Evolutionary conservation across 2,888 invertebrate genomes (phyloP).

Genomic region (Camptogramma bilineatum): DNA sequence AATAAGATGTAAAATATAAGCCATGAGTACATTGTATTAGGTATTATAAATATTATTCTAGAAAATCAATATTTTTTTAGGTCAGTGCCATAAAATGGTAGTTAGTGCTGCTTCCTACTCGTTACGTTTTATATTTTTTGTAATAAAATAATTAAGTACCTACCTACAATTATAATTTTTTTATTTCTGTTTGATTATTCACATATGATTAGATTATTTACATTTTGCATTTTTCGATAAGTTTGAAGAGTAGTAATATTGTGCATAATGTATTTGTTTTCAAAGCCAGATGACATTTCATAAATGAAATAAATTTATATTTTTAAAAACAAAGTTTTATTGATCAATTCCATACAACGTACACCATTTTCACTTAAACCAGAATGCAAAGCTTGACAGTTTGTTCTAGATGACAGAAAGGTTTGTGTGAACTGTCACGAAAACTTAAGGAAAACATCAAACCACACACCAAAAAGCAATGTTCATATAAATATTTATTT

Average conservation of each 20-base stretch:
- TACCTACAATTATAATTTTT: neutral
- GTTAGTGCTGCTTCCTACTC: slow-evolving; percentile 35
- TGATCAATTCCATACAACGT: slow-evolving; percentile 69
- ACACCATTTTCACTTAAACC: slow-evolving; percentile 66
- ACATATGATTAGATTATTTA: neutral
- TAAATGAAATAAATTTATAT: slow-evolving; percentile 44
- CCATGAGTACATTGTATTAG: slow-evolving; percentile 10
- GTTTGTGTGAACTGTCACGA: neutral
- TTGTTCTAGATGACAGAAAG: slow-evolving; percentile 44
- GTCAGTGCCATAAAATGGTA: slow-evolving; percentile 36
- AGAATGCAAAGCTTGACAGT: slow-evolving; percentile 48
- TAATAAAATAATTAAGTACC: too few relatives aligned
- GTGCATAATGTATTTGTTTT: neutral
- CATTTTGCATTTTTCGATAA: neutral
- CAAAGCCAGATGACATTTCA: slow-evolving; percentile 2
- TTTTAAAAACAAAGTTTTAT: slow-evolving; percentile 63
- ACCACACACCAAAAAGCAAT: slow-evolving; percentile 18
- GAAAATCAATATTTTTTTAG: slow-evolving; percentile 14
- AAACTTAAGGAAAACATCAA: neutral
- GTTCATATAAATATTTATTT: neutral
- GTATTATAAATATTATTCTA: slow-evolving; percentile 3
- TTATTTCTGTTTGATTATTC: neutral
- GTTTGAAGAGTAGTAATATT: neutral
- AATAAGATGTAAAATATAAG: slow-evolving; percentile 4
- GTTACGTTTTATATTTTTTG: slow-evolving; percentile 5